Evolutionary conservation across 2,797 vertebrate species (phyloP), one percentile per base, ranked within the genome.

Genomic region (Malurus leucopterus): DNA sequence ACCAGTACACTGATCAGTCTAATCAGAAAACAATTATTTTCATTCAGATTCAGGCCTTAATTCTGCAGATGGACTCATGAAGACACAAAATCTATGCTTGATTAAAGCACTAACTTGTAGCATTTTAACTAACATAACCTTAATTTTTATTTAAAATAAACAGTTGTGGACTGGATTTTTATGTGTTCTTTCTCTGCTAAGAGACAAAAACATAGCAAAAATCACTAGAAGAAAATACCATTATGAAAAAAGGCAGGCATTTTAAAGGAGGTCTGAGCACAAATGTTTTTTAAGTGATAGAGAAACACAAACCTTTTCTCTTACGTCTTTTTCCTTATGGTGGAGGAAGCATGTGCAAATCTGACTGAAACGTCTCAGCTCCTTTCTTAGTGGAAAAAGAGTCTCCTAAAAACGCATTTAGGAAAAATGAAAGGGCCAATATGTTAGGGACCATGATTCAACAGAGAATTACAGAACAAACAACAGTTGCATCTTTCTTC

Each of bases 291-390:
- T 43, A 78, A 86, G 40, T 41, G 29, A 82, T 0, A 40, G 11
- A 81, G 51, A 64, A 88, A 82, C 36, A 94, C 94, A 43, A 91
- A 98, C 98, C 98, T 98, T 98, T 90, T 98, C 98, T 93, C 96
- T 97, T 77, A 99, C 94, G 6, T 90, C 82, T 86, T 80, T 94
- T 84, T 98, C 95, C 4, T 80, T 15, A 88, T 98, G 98, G 55
- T 96, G 97, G n/a, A 99, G 97, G 79, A 95, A 98, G 73, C 57
- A 95, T 43, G 95, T 95, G 73, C 98, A 98, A 80, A 97, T 95
- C 85, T 98, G 97, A 91, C 97, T 98, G 96, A 98, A 98, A 41
- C 74, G 73, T 63, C 97, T 97, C 84, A 99, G 92, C 91, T 98
- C 97, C 68, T 92, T 96, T 87, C 96, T 97, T 93, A 98, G 97